Base-by-base conservation (phyloP, 2,113 vertebrate species). In the Eretmochelys imbricata region DNA sequence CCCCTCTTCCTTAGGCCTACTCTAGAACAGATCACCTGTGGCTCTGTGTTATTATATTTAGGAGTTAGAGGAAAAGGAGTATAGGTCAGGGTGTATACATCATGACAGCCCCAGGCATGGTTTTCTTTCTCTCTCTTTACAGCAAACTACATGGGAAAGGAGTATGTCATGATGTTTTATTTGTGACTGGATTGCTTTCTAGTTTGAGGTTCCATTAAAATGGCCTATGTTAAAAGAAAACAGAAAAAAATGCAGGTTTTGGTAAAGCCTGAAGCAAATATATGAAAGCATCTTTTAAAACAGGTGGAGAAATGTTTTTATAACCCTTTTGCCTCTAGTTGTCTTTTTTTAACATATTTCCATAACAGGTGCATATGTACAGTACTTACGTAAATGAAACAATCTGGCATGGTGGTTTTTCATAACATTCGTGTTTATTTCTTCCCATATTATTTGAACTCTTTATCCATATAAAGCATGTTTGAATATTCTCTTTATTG, bases 81-180 rank as follows among this genome's bases (percentile, higher is more conserved):
- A 91, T 89, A 90, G 35, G 48, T 65, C 35, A 75, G 25, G 82
- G 10, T 83, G 48, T 69, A 86, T 10, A 91, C 31, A 16, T 65
- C 38, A 48, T 85, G 53, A 12, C 16, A 59, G 4, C 17, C 29
- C 14, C 91, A 72, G 24, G 19, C 94, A 7, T 42, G 82, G 86
- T 85, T 88, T 75, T 89, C 42, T 50, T 87, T 91, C 24, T 87
- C 6, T 62, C 10, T 90, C 42, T 88, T n/a, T 92, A 91, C 10
- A 92, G 82, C 81, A 96, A 96, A 89, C 0, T 27, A 93, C 95
- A 92, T 65, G 31, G 38, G 31, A 93, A 97, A 93, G 92, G 25
- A 80, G 2, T n/a, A 38, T 83, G 24, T 35, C 80, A 94, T 88
- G 91, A 93, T 13, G 42, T 80, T 91, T 95, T 72, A 76, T 46